phyloP scores from a whole-genome alignment of 2,797 vertebrate species.

The Notoglanidium macrostoma region DNA sequence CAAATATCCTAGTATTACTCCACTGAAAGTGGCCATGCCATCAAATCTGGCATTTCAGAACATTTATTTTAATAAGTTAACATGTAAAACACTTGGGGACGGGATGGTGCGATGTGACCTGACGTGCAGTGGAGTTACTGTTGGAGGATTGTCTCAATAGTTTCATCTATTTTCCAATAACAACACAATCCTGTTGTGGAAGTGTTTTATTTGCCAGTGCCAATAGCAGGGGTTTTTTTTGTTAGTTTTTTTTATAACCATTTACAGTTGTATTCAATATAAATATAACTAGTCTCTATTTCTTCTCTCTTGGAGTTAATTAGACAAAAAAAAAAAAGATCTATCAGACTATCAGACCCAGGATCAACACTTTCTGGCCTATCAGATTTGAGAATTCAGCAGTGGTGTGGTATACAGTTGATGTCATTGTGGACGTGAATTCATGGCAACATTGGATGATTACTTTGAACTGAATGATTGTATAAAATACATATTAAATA shows the following conservation, averaged over 20 bases:
- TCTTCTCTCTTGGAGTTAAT: not conserved
- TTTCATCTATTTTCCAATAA: not conserved
- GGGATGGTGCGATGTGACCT: not conserved
- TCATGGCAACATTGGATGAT: too few relatives aligned
- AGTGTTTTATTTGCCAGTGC: not conserved
- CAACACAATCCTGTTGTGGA: too few relatives aligned
- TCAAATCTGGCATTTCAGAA: not conserved
- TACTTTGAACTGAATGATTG: too few relatives aligned
- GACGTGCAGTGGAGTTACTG: not conserved
- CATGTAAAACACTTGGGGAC: not conserved
- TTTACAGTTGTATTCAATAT: not conserved
- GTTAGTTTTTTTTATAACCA: not conserved
- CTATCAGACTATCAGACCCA: too few relatives aligned
- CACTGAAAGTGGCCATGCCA: not conserved
- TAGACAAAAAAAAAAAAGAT: not conserved
- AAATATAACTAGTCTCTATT: not conserved
- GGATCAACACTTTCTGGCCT: not conserved
- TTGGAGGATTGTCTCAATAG: not conserved
- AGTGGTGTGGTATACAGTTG: not conserved
- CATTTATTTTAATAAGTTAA: not conserved
- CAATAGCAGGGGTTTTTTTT: too few relatives aligned
- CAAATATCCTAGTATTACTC: not conserved
- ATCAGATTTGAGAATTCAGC: not conserved
- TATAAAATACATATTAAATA: too few relatives aligned
- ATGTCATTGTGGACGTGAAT: too few relatives aligned